These are phyloP conservation scores for Acrobeloides nanus DNA, from an alignment of 2,888 invertebrate genomes.

Conservation along the genomic window DNA sequence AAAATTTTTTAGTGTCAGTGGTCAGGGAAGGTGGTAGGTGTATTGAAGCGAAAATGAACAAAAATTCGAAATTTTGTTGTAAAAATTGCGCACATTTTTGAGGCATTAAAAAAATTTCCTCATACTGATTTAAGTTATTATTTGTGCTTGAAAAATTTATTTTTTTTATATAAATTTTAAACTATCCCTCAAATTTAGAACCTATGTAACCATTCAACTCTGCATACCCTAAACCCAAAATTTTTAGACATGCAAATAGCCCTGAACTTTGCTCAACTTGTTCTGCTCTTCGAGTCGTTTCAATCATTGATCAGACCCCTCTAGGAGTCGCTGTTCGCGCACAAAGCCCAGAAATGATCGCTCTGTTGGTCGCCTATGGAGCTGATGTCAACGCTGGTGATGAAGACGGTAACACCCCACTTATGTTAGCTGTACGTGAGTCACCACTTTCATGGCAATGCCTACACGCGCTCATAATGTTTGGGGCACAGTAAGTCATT, in stretches of 20 bases:
- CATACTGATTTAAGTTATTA: too few species aligned
- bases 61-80: too few species aligned
- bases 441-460: constrained; percentile 60
- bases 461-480: constrained; percentile 48
- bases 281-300: constrained; percentile 58
- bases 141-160: too few species aligned
- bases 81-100: too few species aligned
- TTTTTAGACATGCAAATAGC: constrained; percentile 28
- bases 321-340: constrained; percentile 61
- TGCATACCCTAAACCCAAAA: neutral
- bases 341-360: constrained; percentile 60
- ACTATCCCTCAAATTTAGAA: too few species aligned
- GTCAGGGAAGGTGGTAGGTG: too few species aligned
- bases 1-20: too few species aligned
- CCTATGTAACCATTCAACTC: constrained; percentile 1
- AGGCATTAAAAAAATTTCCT: neutral
- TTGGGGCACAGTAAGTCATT: constrained; percentile 45
- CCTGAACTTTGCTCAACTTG: constrained; percentile 57
- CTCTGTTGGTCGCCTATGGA: constrained; percentile 60
- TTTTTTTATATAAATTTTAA: too few species aligned
- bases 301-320: constrained; percentile 58
- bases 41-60: too few species aligned
- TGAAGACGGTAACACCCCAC: constrained; percentile 61
- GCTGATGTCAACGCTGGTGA: constrained; percentile 60
- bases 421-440: constrained; percentile 61